Percentiles rank a stretch among this genome's conserved stretches.
phyloP scores from a whole-genome alignment of 2,113 vertebrate genomes.

The Microcebus griseorufus region DNA sequence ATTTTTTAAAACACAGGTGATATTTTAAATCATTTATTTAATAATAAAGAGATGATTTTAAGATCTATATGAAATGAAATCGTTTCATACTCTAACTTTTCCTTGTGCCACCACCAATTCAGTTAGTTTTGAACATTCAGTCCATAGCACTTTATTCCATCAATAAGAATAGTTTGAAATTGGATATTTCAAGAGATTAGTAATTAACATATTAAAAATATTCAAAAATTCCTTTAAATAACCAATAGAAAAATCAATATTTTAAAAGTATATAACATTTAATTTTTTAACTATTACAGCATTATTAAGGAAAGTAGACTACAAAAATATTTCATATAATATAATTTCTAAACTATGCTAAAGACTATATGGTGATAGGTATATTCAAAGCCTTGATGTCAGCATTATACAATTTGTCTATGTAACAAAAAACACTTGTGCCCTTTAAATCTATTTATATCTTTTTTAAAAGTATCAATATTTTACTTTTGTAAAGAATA shows the following conservation, averaged over 20 bases:
- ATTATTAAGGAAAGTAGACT: background rate
- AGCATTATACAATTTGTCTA: too few relatives aligned
- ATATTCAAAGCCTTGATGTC: too few relatives aligned
- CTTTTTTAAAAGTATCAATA: background rate
- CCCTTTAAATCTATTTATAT: too few relatives aligned
- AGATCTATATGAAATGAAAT: background rate
- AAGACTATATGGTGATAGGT: background rate
- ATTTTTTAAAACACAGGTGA: background rate
- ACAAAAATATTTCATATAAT: background rate
- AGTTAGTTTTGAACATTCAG: background rate
- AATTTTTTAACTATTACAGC: background rate
- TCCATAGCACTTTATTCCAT: background rate
- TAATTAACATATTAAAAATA: background rate
- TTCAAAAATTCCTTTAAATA: background rate
- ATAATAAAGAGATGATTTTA: background rate
- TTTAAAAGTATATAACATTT: background rate
- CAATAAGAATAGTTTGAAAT: background rate
- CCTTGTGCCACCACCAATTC: background rate
- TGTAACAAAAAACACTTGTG: too few relatives aligned
- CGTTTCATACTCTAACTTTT: background rate
- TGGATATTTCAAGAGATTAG: background rate
- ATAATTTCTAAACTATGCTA: background rate
- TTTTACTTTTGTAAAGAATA: background rate
- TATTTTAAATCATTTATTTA: background rate
- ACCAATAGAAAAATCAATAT: background rate